These are phyloP conservation scores for Choristoneura rosaceana DNA, from an alignment of 2,888 invertebrate species.

Conservation along the genomic window DNA sequence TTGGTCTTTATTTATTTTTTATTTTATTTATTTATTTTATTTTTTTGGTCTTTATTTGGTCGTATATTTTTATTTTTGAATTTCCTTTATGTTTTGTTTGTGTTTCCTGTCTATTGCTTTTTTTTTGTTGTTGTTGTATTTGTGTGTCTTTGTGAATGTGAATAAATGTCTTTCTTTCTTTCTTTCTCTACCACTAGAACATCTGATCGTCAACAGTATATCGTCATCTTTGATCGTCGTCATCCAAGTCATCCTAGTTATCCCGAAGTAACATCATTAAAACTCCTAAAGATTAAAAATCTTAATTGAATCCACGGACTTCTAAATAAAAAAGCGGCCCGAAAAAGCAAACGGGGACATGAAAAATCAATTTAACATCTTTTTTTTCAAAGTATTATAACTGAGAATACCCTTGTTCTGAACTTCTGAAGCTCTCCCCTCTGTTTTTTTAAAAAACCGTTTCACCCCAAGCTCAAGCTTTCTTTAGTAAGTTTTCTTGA, in stretches of 20 bases:
- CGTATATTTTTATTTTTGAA: too few relatives aligned
- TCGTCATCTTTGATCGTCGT: background rate
- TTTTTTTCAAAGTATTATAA: slow-evolving; percentile 37
- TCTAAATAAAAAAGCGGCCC: slow-evolving; percentile 1
- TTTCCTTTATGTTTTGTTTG: too few relatives aligned
- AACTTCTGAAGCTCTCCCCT: slow-evolving; percentile 21
- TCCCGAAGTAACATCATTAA: slow-evolving; percentile 11
- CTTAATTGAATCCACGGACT: slow-evolving; percentile 21
- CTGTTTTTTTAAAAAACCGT: slow-evolving; percentile 24
- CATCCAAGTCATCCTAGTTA: background rate
- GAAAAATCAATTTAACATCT: slow-evolving; percentile 38
- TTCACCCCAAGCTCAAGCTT: slow-evolving; percentile 14
- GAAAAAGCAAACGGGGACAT: slow-evolving; percentile 26
- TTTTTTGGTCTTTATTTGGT: too few relatives aligned
- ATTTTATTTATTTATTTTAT: too few relatives aligned
- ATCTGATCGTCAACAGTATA: too few relatives aligned
- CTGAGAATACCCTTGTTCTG: slow-evolving; percentile 27
- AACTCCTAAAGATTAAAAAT: slow-evolving; percentile 15
- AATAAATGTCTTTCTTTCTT: too few relatives aligned
- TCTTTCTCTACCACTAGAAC: too few relatives aligned
- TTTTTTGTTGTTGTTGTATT: too few relatives aligned
- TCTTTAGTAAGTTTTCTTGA: slow-evolving; percentile 24
- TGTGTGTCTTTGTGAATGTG: too few relatives aligned
- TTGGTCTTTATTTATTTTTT: too few relatives aligned
- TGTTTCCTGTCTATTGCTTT: too few relatives aligned